Conservation (phyloP, 2,888 invertebrate species). For the Lampropteryx suffumata region DNA sequence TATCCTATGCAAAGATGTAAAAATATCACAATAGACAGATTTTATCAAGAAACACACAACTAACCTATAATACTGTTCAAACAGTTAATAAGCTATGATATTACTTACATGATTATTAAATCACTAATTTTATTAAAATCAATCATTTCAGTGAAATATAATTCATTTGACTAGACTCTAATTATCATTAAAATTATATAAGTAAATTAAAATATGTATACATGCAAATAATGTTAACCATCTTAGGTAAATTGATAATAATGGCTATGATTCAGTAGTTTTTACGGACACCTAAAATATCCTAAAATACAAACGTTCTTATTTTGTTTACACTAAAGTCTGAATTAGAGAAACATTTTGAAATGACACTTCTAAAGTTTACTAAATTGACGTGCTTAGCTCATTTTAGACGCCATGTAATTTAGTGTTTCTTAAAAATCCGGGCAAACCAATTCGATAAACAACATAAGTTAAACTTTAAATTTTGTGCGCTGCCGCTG, state of each 20-base stretch:
- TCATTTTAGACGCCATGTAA: too few relatives aligned
- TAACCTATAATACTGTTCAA: slow-evolving; percentile 81
- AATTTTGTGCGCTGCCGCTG: too few relatives aligned
- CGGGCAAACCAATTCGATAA: too few relatives aligned
- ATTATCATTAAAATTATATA: slow-evolving; percentile 47
- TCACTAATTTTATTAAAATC: slow-evolving; percentile 64
- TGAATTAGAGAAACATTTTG: too few relatives aligned
- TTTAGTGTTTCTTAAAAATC: too few relatives aligned
- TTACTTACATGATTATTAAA: slow-evolving; percentile 50
- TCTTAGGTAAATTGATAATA: slow-evolving; percentile 12
- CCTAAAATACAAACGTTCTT: too few relatives aligned
- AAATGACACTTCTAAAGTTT: too few relatives aligned
- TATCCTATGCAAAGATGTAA: slow-evolving; percentile 54
- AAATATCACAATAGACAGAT: slow-evolving; percentile 71
- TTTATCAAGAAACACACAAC: slow-evolving; percentile 65
- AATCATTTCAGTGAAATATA: slow-evolving; percentile 64
- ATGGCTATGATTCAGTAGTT: too few relatives aligned
- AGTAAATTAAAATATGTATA: slow-evolving; percentile 31
- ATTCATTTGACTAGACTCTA: slow-evolving; percentile 80
- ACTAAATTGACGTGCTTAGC: too few relatives aligned
- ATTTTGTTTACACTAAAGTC: too few relatives aligned
- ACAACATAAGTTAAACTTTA: too few relatives aligned
- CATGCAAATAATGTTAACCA: slow-evolving; percentile 12
- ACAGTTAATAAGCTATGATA: slow-evolving; percentile 56
- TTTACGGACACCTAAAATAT: too few relatives aligned